Evolutionary conservation across 2,113 vertebrate genomes (phyloP), one percentile per base, ranked within the genome.

Genomic region (Struthidea cinerea): DNA sequence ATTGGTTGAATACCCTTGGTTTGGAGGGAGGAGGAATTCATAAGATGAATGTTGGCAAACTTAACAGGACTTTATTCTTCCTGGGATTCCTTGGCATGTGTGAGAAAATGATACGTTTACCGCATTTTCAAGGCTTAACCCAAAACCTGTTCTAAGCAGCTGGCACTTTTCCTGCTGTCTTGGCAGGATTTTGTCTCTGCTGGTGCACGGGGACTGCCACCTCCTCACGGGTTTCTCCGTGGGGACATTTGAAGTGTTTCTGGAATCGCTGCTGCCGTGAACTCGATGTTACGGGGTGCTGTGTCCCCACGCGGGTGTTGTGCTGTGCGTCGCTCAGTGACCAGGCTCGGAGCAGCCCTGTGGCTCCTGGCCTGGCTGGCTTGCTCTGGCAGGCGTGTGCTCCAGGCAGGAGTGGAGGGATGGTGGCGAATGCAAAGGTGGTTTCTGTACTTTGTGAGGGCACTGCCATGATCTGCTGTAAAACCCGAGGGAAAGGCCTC

Each of bases 381-480:
- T 42, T 57, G 52, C 67, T 61, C 52, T 37, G 77, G 42, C 63
- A 41, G 11, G 32, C 0, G 4, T 11, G 32, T 61, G 50, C 6
- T 61, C 24, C 55, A 15, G 20, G 50, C n/a, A 46, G 24, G 33
- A 50, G 17, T 1, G 1, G 28, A 63, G 47, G 35, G 28, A 16
- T 83, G 35, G 35, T 37, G 1, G 5, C 46, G 61, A 35, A 32
- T 0, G 0, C 33, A 53, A 37, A 16, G 30, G 13, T 73, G 3
- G 6, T 61, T 52, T 57, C 60, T 77, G 2, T 52, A 0, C 30
- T 65, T 52, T 0, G 3, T 47, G 52, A 71, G 50, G 46, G 37
- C 16, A 22, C 11, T 30, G 39, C 21, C 18, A 6, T 10, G n/a
- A 33, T n/a, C n/a, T 0, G 1, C 42, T 65, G 4, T 24, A 56